A percentile compares a stretch with the other conserved stretches of the same genome.
These are phyloP conservation scores for Formica exsecta DNA, from an alignment of 1,140 invertebrate genomes.

Conservation along the genomic window DNA sequence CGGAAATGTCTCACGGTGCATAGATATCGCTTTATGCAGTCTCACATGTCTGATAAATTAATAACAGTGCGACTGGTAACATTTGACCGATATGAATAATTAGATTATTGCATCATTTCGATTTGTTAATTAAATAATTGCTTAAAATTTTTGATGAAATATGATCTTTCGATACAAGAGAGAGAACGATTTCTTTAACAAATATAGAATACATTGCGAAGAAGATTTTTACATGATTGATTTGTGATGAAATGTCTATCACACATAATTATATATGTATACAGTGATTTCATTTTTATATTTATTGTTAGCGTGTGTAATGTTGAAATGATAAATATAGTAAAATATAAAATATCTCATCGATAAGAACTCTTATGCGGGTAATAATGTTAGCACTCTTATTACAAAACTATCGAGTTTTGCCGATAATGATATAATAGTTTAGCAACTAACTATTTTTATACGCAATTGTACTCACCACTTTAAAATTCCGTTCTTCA, in stretches of 20 bases:
- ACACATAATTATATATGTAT: neutral
- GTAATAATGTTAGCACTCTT: neutral
- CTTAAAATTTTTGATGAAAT: neutral
- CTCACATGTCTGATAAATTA: neutral
- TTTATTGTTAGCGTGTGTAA: neutral
- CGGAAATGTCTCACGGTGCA: neutral
- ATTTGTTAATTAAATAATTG: conserved; percentile 37
- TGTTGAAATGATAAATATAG: neutral
- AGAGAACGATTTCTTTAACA: neutral
- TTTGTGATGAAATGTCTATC: neutral
- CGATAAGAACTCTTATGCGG: neutral
- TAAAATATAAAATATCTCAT: neutral
- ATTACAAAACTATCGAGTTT: neutral
- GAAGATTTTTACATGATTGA: no score
- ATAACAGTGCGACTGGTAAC: neutral
- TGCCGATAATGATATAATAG: neutral
- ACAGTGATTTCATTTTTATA: neutral
- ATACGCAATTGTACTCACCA: conserved; percentile 61
- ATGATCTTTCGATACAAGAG: neutral
- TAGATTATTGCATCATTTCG: neutral
- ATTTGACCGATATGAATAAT: neutral
- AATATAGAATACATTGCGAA: conserved; percentile 10
- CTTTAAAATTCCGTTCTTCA: conserved; percentile 62
- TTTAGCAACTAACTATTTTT: neutral
- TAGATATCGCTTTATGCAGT: neutral